Evolutionary conservation across 1,140 invertebrate genomes (phyloP), one percentile per base, ranked within the genome.

Genomic region (Drosophila neocordata): DNA sequence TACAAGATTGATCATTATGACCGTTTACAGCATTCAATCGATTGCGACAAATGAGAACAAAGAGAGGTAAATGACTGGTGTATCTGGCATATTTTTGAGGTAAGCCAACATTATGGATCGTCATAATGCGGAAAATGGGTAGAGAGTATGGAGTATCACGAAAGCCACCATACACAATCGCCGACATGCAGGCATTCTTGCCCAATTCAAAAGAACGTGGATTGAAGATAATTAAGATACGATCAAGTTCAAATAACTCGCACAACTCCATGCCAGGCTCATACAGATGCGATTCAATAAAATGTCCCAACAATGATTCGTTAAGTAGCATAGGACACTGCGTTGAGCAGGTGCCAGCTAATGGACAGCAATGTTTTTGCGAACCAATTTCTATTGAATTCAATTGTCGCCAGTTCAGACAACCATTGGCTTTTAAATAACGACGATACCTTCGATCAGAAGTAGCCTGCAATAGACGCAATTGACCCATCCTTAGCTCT

Each of bases 1-100:
- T 24, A 24, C 4, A 24, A 24, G 2, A 24, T 24, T 31, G 27
- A 31, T 15, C 41, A 44, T 44, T 15, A 18, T 18, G 1, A 2
- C 37, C 20, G 7, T 15, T 11, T 0, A 51, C 1, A 22, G 2
- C n/a, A 0, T 31, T 44, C 22, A 55, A 1, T 0, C 65, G 68
- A 1, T 59, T 73, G 15, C 80, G 69, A 13, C 69, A 74, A 0
- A 72, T 51, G 60, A 84, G 73, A 15, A 85, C 38, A 15, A 84
- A 53, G 1, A 84, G 2, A 0, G 81, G 81, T 64, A 85, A 11
- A 12, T 71, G 66, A 0, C 37, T 27, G 0, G 27, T 0, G 18
- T 7, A 77, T 0, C 8, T 6, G 1, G 0, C 27, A 22, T n/a
- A 71, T 0, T 4, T 0, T 0, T 1, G 0, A 0, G 67, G 27